phyloP scores from a whole-genome alignment of 2,888 invertebrate genomes.

The Cataglyphis cursor region DNA sequence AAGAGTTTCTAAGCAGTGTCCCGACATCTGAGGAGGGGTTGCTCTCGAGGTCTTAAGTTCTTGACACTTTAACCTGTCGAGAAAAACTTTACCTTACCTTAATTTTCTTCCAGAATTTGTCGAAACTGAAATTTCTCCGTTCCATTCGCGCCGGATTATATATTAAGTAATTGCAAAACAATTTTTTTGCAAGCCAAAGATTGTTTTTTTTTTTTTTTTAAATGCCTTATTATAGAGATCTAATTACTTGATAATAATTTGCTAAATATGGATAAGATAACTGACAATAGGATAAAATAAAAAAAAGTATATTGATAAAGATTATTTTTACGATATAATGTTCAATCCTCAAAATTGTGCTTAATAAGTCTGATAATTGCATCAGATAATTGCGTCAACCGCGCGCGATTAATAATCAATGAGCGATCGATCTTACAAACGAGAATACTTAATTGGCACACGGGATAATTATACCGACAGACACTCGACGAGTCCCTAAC shows the following conservation, averaged over 20 bases:
- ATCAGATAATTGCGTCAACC: slow-evolving; percentile 59
- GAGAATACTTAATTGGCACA: slow-evolving; percentile 38
- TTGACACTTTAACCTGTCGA: slow-evolving; percentile 81
- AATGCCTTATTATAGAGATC: not conserved
- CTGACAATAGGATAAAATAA: not conserved
- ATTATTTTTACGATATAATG: slow-evolving; percentile 11
- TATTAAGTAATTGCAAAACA: not conserved
- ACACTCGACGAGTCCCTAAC: slow-evolving; percentile 25
- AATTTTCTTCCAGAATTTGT: slow-evolving; percentile 59
- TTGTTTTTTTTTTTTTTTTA: not conserved
- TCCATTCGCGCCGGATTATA: slow-evolving; percentile 15
- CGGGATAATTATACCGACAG: slow-evolving; percentile 47
- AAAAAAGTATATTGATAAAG: not conserved
- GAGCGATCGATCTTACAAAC: slow-evolving; percentile 41
- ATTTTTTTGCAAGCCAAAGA: not conserved
- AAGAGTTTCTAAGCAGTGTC: slow-evolving; percentile 77
- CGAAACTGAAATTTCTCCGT: slow-evolving; percentile 23
- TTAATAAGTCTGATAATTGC: slow-evolving; percentile 20
- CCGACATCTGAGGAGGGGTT: slow-evolving; percentile 64
- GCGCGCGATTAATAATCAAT: slow-evolving; percentile 45
- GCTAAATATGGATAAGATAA: not conserved
- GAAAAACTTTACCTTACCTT: slow-evolving; percentile 61
- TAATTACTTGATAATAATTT: not conserved
- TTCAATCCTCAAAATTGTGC: not conserved
- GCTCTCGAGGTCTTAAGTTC: slow-evolving; percentile 80